Percentiles rank a stretch among this genome's conserved stretches.
Conservation (phyloP, 2,113 vertebrate genomes). For the Thalassoma bifasciatum region DNA sequence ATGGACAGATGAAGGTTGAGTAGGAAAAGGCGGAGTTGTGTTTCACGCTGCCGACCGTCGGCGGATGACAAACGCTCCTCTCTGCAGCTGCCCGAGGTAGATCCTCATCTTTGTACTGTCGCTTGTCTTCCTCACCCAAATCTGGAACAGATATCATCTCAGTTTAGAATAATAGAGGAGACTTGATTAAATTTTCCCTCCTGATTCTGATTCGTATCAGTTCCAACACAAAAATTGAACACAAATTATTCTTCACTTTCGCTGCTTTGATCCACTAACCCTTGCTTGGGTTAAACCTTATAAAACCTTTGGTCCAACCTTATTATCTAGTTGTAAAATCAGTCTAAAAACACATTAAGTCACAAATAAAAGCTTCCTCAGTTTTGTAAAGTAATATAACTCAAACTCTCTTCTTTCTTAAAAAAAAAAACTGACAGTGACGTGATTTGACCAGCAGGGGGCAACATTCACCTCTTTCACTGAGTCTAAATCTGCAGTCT, state of each 20-base stretch:
- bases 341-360: neutral
- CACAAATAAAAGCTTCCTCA: neutral
- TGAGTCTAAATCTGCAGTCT: neutral
- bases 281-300: too few species aligned
- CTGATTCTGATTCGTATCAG: neutral
- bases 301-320: too few species aligned
- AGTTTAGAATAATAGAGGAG: neutral
- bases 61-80: conserved; percentile 95
- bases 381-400: neutral
- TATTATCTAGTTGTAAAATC: too few species aligned
- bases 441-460: neutral
- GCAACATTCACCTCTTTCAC: neutral
- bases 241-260: too few species aligned
- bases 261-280: too few species aligned
- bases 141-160: conserved; percentile 77
- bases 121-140: conserved; percentile 99
- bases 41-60: conserved; percentile 92
- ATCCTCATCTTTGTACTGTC: conserved; percentile 99
- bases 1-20: conserved; percentile 26
- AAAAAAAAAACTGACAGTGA: neutral
- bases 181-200: neutral
- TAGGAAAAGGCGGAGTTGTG: neutral
- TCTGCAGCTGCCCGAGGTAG: conserved; percentile 97
- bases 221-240: neutral
- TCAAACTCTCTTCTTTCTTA: too few species aligned